Evolutionary conservation across 2,113 vertebrate genomes (phyloP).

Genomic region (Gasterosteus nipponicus): DNA sequence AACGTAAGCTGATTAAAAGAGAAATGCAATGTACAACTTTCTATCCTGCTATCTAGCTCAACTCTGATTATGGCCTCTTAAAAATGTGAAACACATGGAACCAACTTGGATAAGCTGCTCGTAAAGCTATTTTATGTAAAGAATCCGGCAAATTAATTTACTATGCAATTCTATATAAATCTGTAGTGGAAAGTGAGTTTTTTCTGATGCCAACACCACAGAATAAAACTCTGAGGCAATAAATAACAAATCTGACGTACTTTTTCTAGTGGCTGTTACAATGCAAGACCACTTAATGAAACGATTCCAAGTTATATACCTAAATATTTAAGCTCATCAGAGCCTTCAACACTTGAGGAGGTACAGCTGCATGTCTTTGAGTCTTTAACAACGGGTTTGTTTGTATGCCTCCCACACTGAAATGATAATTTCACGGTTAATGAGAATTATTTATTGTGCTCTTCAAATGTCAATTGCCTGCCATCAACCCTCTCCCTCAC

Average conservation of each 20-base stretch:
- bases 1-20: not conserved
- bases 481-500: slow-evolving; percentile 25
- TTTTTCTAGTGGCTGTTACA: slow-evolving; percentile 1
- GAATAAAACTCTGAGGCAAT: not conserved
- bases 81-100: not conserved
- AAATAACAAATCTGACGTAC: slow-evolving; percentile 10
- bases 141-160: not conserved
- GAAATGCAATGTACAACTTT: not conserved
- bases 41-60: slow-evolving; percentile 11
- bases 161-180: not conserved
- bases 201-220: not conserved
- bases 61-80: slow-evolving; percentile 3
- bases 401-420: slow-evolving; percentile 11
- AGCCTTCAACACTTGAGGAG: slow-evolving; percentile 4
- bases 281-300: slow-evolving; percentile 14
- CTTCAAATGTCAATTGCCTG: slow-evolving; percentile 29
- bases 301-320: not conserved
- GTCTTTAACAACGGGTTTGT: not conserved
- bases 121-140: not conserved
- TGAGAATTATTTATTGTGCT: slow-evolving; percentile 32
- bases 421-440: slow-evolving; percentile 28
- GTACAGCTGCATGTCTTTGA: slow-evolving; percentile 13
- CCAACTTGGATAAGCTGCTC: not conserved
- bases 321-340: slow-evolving; percentile 2
- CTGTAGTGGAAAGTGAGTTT: not conserved